These are phyloP conservation scores for Pseudolaguvia tuberculata DNA, from an alignment of 2,113 vertebrate genomes.

Conservation along the genomic window DNA sequence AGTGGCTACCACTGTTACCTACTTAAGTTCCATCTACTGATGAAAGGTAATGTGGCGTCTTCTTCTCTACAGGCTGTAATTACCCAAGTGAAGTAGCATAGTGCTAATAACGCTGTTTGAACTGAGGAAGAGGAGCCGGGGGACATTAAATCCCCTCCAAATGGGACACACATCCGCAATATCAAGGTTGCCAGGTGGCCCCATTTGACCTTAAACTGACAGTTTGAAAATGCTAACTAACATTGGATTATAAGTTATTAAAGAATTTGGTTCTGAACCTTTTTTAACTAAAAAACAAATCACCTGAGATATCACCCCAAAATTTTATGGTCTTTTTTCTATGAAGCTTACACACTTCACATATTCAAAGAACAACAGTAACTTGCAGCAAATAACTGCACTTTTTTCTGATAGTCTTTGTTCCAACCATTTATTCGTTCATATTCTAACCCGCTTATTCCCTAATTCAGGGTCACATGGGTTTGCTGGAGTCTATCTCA, in stretches of 20 bases:
- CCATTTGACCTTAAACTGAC: neutral
- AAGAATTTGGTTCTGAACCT: neutral
- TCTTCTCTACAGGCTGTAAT: slow-evolving; percentile 40
- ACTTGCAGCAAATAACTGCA: neutral
- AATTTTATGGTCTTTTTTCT: neutral
- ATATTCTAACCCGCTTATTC: too few relatives aligned
- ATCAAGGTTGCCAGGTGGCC: slow-evolving; percentile 21
- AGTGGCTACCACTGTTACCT: slow-evolving; percentile 26
- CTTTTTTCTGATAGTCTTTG: neutral
- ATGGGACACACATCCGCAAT: slow-evolving; percentile 12
- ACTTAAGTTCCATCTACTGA: slow-evolving; percentile 44
- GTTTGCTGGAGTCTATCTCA: too few relatives aligned
- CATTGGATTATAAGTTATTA: neutral
- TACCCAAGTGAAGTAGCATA: slow-evolving; percentile 31
- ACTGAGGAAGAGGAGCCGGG: slow-evolving; percentile 25
- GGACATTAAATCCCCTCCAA: slow-evolving; percentile 27
- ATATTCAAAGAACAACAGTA: slow-evolving; percentile 9
- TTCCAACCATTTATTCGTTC: too few relatives aligned
- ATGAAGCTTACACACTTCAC: neutral
- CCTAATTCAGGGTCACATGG: too few relatives aligned
- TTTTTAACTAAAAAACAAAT: too few relatives aligned
- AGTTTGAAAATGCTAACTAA: slow-evolving; percentile 8
- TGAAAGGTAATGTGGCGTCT: slow-evolving; percentile 42
- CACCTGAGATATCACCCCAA: too few relatives aligned
- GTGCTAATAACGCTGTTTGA: slow-evolving; percentile 47